These are phyloP conservation scores for Stenotaenia linearis DNA, from an alignment of 2,888 invertebrate species.

Conservation along the genomic window DNA sequence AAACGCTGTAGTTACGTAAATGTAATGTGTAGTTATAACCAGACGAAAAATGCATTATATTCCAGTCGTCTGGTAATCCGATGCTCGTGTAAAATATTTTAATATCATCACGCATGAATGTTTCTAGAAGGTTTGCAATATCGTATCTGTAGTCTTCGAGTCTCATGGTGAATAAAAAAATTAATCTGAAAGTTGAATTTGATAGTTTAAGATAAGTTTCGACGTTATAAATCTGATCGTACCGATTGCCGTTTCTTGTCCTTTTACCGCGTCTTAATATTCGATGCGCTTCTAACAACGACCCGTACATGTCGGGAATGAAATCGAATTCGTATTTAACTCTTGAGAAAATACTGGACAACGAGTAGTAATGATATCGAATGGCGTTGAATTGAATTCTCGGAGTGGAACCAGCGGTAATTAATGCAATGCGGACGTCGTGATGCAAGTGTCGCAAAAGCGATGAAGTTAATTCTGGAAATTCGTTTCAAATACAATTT, in stretches of 20 bases:
- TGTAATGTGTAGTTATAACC: not conserved
- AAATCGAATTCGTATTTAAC: not conserved
- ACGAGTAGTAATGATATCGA: not conserved
- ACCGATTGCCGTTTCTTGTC: not conserved
- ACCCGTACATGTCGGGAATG: not conserved
- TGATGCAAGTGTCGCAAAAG: not conserved
- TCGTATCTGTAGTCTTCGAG: not conserved
- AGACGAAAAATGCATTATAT: not conserved
- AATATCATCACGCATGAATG: not conserved
- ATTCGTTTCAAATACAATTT: no score
- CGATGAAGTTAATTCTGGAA: not conserved
- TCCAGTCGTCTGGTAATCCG: not conserved
- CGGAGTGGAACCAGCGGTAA: not conserved
- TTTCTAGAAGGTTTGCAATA: not conserved
- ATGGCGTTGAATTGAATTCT: not conserved
- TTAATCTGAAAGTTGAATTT: not conserved
- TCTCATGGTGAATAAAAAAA: not conserved
- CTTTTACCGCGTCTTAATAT: not conserved
- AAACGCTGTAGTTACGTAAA: not conserved
- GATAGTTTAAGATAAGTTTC: not conserved
- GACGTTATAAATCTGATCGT: not conserved
- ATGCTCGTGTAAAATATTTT: not conserved
- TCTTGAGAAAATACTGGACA: not conserved
- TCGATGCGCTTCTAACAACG: not conserved
- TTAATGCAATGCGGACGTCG: not conserved